Evolutionary conservation across 2,797 vertebrate species (phyloP).

Genomic region (Cygnus olor): DNA sequence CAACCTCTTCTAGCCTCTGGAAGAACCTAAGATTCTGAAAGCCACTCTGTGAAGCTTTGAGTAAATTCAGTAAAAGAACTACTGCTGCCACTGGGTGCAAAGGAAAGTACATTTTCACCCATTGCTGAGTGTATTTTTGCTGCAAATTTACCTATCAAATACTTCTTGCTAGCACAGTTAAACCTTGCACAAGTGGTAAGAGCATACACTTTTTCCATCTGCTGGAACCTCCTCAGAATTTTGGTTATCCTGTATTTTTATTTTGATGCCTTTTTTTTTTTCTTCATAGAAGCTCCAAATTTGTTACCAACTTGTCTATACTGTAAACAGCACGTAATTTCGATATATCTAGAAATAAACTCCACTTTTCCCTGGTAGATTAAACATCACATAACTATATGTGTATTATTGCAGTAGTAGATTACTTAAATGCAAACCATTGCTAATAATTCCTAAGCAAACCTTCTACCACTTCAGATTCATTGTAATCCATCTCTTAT

Average conservation of each 20-base stretch:
- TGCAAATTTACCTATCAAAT: neutral
- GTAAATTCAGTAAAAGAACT: neutral
- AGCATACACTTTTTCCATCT: neutral
- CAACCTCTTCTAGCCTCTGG: neutral
- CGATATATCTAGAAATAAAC: conserved; percentile 29
- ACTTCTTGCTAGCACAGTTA: neutral
- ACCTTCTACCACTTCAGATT: conserved; percentile 58
- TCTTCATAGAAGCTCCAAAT: neutral
- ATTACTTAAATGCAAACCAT: conserved; percentile 68
- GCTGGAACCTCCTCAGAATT: neutral
- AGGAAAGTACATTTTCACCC: neutral
- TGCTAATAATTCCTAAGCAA: conserved; percentile 72
- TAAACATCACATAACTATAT: conserved; percentile 4
- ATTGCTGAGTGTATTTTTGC: neutral
- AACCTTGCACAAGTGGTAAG: neutral
- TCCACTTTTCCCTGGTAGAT: conserved; percentile 1
- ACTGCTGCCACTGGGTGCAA: neutral
- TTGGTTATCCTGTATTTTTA: conserved; percentile 1
- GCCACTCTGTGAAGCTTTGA: neutral
- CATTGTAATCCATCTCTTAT: conserved; percentile 70
- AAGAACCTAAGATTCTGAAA: neutral
- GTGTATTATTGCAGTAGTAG: conserved; percentile 44
- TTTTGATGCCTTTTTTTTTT: neutral
- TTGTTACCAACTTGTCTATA: neutral
- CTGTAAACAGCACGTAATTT: conserved; percentile 24